These are phyloP conservation scores for Gortyna flavago DNA, from an alignment of 2,888 invertebrate species.

Conservation along the genomic window DNA sequence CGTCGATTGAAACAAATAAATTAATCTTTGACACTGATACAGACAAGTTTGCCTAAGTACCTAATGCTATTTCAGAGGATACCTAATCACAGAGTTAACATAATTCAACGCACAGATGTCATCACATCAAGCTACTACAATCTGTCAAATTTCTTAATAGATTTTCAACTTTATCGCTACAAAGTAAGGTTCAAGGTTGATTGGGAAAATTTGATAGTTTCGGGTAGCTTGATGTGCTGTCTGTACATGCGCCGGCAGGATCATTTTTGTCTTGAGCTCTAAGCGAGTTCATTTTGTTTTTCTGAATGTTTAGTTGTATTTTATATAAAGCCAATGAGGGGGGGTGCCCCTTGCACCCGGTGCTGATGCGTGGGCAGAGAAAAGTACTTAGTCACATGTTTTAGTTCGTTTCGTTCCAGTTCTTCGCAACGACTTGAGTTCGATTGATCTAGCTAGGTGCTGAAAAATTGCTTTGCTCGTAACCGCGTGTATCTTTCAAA, in stretches of 20 bases:
- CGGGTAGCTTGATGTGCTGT: no score
- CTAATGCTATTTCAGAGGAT: not conserved
- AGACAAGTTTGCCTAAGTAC: not conserved
- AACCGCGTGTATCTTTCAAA: not conserved
- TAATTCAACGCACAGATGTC: not conserved
- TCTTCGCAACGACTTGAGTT: not conserved
- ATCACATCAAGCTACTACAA: no score
- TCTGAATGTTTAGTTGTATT: not conserved
- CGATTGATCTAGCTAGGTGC: not conserved
- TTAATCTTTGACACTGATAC: slow-evolving; percentile 12
- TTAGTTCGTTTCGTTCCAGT: not conserved
- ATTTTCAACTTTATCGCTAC: no score
- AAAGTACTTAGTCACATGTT: not conserved
- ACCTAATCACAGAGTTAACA: not conserved
- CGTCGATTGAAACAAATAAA: slow-evolving; percentile 1
- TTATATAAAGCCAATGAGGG: not conserved
- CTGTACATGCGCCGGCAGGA: not conserved
- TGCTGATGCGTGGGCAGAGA: not conserved
- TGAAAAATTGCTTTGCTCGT: not conserved
- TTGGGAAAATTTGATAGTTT: no score
- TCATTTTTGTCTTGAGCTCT: not conserved
- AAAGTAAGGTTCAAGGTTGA: no score
- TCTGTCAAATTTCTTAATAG: no score
- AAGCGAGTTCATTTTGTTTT: not conserved
- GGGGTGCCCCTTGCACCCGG: not conserved